A percentile compares a stretch with the other conserved stretches of the same genome.
These are phyloP conservation scores for Phycodurus eques DNA, from an alignment of 2,113 vertebrate species.

Conservation along the genomic window DNA sequence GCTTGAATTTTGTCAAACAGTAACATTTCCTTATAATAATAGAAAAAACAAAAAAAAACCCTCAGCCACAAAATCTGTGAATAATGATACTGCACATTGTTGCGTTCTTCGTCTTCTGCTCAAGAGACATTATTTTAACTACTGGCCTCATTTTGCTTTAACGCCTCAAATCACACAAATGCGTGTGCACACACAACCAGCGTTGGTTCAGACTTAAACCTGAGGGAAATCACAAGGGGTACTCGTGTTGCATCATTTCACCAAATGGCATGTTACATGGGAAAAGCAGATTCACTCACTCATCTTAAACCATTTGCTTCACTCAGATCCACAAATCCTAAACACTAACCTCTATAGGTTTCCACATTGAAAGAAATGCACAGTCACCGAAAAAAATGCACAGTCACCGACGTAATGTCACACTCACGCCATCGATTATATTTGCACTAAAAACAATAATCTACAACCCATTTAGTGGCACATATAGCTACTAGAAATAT, in stretches of 20 bases:
- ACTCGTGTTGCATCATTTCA: not conserved
- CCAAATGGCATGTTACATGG: not conserved
- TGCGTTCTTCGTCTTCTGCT: conserved; percentile 2
- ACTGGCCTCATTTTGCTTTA: conserved; percentile 7
- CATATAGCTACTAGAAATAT: no score
- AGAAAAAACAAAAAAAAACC: not conserved
- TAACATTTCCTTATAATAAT: no score
- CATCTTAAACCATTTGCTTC: not conserved
- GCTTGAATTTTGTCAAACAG: not conserved
- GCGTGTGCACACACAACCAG: not conserved
- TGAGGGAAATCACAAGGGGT: conserved; percentile 2
- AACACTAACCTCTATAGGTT: no score
- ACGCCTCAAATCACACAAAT: conserved; percentile 2
- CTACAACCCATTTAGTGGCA: no score
- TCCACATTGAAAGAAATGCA: no score
- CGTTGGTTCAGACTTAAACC: not conserved
- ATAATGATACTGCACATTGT: not conserved
- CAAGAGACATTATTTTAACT: conserved; percentile 5
- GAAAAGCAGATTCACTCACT: not conserved
- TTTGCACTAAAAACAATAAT: no score
- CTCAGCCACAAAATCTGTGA: not conserved
- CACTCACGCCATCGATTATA: no score
- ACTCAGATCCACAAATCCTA: not conserved
- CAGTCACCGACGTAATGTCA: no score
- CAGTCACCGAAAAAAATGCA: no score